These are phyloP conservation scores for Phylloscopus trochiloides DNA, from an alignment of 2,113 vertebrate species.

Conservation along the genomic window DNA sequence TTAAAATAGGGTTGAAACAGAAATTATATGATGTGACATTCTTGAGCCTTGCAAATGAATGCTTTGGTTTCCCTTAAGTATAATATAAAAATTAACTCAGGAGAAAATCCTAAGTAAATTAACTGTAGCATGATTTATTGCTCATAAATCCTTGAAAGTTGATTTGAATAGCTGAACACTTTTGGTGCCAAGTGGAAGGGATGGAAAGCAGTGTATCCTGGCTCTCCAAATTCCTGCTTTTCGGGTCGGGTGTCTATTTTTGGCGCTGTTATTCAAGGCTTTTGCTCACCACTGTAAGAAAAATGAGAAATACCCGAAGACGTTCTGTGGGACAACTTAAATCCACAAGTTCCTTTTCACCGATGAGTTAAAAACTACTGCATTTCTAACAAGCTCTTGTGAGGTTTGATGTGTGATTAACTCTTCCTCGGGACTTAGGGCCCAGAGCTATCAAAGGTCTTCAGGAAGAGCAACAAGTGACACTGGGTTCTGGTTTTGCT, in stretches of 20 bases:
- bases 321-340: not conserved
- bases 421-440: rapidly evolving
- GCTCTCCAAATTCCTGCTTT: not conserved
- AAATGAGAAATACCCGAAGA: not conserved
- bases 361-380: not conserved
- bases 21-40: not conserved
- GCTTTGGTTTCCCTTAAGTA: not conserved
- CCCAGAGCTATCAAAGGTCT: not conserved
- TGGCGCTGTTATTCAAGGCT: not conserved
- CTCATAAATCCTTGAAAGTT: not conserved
- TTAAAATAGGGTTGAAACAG: not conserved
- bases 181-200: not conserved
- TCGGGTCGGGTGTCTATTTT: not conserved
- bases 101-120: not conserved
- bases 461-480: not conserved
- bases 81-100: not conserved
- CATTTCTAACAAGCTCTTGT: not conserved
- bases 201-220: not conserved
- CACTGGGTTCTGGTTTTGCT: not conserved
- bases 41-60: not conserved
- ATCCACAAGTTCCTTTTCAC: not conserved
- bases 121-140: not conserved
- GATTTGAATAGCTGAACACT: not conserved
- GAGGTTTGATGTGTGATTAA: not conserved
- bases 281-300: not conserved